Evolutionary conservation across 2,888 invertebrate genomes (phyloP), one percentile per base, ranked within the genome.

Genomic region (Perizoma affinitatum): DNA sequence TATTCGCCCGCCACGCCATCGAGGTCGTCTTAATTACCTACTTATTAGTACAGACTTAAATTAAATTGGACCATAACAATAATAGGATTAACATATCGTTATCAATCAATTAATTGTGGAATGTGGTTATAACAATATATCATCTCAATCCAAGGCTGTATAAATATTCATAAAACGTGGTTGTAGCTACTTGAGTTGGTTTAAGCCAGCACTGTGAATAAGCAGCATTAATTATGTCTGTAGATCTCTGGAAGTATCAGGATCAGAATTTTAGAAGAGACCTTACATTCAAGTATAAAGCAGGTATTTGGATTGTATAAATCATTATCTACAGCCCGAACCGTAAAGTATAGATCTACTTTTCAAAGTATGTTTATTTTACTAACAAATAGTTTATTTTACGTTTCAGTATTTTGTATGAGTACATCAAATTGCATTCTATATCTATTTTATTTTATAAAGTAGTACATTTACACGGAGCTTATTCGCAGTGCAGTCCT

Each of bases 51-150:
- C 22, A 22, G 22, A 22, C 22, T 22, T 22, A 22, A 22, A 22
- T 22, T 22, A 22, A 22, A 22, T 22, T 22, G 1, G 41, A 56
- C 34, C 40, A 40, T 45, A 22, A 61, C 51, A 58, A 58, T 62
- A 53, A 57, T 55, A 10, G 56, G 60, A 62, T 68, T 62, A 64
- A 56, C 57, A 60, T 63, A 58, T 54, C 50, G 60, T 51, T 65
- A 68, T 63, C 57, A 58, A 66, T 66, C 61, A 69, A 62, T 66
- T 69, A 67, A 49, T 50, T 52, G 10, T 60, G 66, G 68, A 67
- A 69, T 69, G 68, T 60, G 47, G 68, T 65, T 52, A 34, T 58
- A 65, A 63, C 63, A 67, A 67, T 69, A 68, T 63, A 69, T 63
- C 68, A 65, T 69, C 68, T 60, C 49, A 11, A 35, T 42, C 52